Conservation (phyloP, 2,888 invertebrate genomes). For the Eupithecia centaureata region DNA sequence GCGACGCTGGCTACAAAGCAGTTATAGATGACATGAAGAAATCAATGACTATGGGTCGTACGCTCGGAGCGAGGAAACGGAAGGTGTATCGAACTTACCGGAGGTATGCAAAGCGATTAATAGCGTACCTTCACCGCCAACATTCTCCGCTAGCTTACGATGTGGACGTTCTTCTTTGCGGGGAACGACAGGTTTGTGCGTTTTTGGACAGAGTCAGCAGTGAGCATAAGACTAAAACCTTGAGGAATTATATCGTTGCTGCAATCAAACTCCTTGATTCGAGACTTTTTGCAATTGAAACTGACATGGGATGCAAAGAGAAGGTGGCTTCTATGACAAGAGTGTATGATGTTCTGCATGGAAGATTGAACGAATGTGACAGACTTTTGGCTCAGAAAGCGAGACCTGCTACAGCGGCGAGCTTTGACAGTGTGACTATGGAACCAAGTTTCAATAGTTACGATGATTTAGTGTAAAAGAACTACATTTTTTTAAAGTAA, state of each 20-base stretch:
- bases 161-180: constrained; percentile 77
- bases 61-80: constrained; percentile 74
- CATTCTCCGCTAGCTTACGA: constrained; percentile 81
- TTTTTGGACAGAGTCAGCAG: constrained; percentile 77
- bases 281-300: constrained; percentile 78
- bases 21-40: constrained; percentile 83
- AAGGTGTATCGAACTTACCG: constrained; percentile 79
- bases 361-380: constrained; percentile 75
- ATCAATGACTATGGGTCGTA: constrained; percentile 80
- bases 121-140: constrained; percentile 76
- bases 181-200: constrained; percentile 77
- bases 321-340: constrained; percentile 80
- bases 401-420: constrained; percentile 52
- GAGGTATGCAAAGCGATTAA: constrained; percentile 78
- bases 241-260: constrained; percentile 79
- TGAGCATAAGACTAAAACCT: constrained; percentile 79
- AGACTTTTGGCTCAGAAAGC: constrained; percentile 72
- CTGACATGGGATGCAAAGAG: constrained; percentile 78
- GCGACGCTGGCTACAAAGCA: constrained; percentile 82
- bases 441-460: constrained; percentile 72
- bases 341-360: constrained; percentile 77
- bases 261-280: constrained; percentile 80
- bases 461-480: constrained; percentile 65
- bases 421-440: constrained; percentile 69
- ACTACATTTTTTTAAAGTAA: background rate